These are phyloP conservation scores for Drosophila macrospina DNA, from an alignment of 2,888 invertebrate genomes.

Conservation along the genomic window DNA sequence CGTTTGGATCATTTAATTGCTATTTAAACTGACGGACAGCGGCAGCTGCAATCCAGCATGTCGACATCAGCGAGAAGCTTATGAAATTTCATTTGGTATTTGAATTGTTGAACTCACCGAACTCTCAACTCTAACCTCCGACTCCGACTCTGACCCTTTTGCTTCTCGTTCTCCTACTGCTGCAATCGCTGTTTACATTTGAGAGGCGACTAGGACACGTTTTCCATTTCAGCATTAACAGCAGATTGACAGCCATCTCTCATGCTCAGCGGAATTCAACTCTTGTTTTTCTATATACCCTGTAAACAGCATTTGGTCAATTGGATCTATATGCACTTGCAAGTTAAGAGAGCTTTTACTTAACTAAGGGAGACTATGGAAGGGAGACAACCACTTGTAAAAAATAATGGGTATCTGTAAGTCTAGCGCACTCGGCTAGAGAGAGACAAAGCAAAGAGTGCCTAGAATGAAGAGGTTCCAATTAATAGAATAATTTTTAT, in stretches of 20 bases:
- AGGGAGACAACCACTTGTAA: no score
- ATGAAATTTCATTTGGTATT: conserved; percentile 76
- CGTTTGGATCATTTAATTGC: conserved; percentile 66
- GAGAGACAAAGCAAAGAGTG: no score
- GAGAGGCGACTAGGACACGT: conserved; percentile 55
- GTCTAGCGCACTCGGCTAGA: no score
- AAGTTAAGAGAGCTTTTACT: no score
- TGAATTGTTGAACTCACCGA: conserved; percentile 50
- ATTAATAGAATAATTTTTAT: no score
- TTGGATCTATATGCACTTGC: no score
- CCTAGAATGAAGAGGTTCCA: no score
- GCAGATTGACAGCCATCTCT: conserved; percentile 59
- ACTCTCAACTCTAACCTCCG: not conserved
- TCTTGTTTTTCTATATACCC: conserved; percentile 2
- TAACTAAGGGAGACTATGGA: no score
- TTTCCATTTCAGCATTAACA: conserved; percentile 59
- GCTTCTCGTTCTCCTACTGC: not conserved
- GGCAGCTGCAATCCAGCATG: conserved; percentile 7
- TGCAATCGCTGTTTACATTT: conserved; percentile 58
- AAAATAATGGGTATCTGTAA: no score
- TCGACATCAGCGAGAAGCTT: conserved; percentile 46
- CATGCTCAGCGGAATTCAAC: conserved; percentile 2
- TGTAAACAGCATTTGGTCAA: not conserved
- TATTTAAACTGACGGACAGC: conserved; percentile 65
- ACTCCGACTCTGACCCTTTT: not conserved